Base-by-base conservation (phyloP, 2,797 vertebrate species). In the Anolis apletophallus region DNA sequence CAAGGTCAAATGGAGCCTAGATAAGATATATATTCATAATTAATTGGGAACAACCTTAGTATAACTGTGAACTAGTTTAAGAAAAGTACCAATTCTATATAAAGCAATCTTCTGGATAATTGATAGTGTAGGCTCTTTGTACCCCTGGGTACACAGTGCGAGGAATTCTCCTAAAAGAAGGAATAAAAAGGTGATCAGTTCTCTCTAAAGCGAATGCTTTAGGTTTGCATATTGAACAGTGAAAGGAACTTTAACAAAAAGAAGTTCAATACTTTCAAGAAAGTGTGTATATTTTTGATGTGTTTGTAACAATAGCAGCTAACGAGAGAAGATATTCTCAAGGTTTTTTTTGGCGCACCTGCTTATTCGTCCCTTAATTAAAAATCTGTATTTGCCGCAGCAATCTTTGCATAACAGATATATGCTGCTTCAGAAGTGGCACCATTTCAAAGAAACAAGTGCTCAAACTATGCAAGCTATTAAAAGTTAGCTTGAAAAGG, bases 321-420 rank as follows among this genome's bases (percentile, higher is more conserved):
- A 95, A 93, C 80, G 72, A 91, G 92, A 92, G 34, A 93, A 92
- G 72, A 88, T 61, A 12, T 88, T 93, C 88, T 84, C 88, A 59
- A 83, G 13, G 77, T 36, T 85, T 85, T 78, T 86, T 46, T 46
- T 46, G 46, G 46, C 46, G 75, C 67, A 89, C 55, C 83, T 92
- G 54, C 46, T 91, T 93, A 91, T 93, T 95, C 77, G 94, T 93
- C 88, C 89, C 50, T 86, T 88, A 93, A 93, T 94, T 87, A 93
- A 93, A 46, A 93, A 92, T 84, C 84, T 88, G 29, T 88, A 87
- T 93, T 90, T 91, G 40, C 84, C 78, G 68, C 87, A 92, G 55
- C 75, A 91, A 89, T 87, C 91, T 87, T 91, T 94, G 52, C 79
- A 88, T 80, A 10, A 7, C n/a, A 84, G 86, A 85, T 82, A 85